Evolutionary conservation across 2,797 vertebrate genomes (phyloP), one percentile per base, ranked within the genome.

Genomic region (Neomorphus geoffroyi): DNA sequence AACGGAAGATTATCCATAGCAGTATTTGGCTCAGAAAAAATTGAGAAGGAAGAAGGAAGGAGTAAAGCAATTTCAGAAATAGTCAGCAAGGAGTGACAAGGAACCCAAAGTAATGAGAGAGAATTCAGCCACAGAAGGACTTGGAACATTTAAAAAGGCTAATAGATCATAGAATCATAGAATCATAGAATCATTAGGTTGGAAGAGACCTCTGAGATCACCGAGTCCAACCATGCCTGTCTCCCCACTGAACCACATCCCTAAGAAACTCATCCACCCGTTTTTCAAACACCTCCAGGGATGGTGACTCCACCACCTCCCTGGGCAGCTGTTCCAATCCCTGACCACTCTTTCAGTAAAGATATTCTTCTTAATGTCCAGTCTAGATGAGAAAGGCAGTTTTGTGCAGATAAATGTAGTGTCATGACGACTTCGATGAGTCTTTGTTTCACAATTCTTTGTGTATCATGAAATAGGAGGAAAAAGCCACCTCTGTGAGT

Each of bases 381-480:
- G n/a, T n/a, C n/a, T n/a, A n/a, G n/a, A 91, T 95, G 79, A 96
- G 94, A 97, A 97, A 96, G 69, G 43, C 85, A 87, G 80, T 94
- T 96, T 84, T 90, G 86, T 81, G 72, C 64, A 80, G 80, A 97
- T 90, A 97, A 97, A 94, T 93, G 86, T 89, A 95, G 93, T 80
- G 91, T 97, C 96, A 96, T 97, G 93, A 96, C 94, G 91, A 88
- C 92, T 97, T 96, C 97, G 94, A 96, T 97, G 82, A 97, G 90
- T 80, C 85, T 98, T 97, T 97, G 93, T 97, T 92, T 97, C 93
- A 92, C 39, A 73, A 90, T 72, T 96, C 87, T 97, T 97, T 97
- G 88, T 96, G 92, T 28, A 80, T 70, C 86, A 67, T 95, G 91
- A 96, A 96, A 96, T 90, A 94, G 45, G 30, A 56, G 93, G 93